Base-by-base conservation (phyloP, 2,797 vertebrate genomes). In the Scolopax bukidnonensis region DNA sequence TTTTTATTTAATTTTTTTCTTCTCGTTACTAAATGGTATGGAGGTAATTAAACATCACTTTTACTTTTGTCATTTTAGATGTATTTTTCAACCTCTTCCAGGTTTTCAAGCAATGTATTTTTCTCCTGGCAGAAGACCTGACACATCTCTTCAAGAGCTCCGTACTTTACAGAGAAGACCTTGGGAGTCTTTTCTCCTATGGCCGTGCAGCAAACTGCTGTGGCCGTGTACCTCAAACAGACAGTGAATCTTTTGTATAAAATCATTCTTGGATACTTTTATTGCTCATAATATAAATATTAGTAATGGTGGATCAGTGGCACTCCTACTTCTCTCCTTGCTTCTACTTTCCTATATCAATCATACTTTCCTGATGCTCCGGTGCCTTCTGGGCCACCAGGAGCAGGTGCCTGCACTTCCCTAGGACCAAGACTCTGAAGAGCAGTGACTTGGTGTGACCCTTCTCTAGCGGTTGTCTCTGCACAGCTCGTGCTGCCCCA, bases 401-500 rank as follows among this genome's bases (percentile, higher is more conserved):
- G 54, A 41, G 25, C 3, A 1, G 64, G 68, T 28, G 85, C 1
- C n/a, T 36, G 59, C 50, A 13, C 5, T 4, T n/a, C 48, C 40
- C 21, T 10, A 5, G 5, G 43, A 13, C 8, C 4, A 30, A 1
- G 27, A 28, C 23, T 16, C 10, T 1, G 1, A 7, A 6, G 14
- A 27, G 57, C 71, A 16, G 63, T 2, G 64, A 2, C n/a, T 23
- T 1, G 9, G 4, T 5, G 27, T 7, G 36, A 32, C 32, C 68
- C 45, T 24, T 16, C 57, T 28, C 32, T 0, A 4, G 38, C 50
- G 2, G 61, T n/a, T 27, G 41, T 48, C 67, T 28, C 53, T 16
- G 0, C 19, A 1, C n/a, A 2, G 68, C 3, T 1, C 6, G 4
- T 1, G 5, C 20, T 45, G 76, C 38, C 65, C 65, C 61, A 1